Base-by-base conservation (phyloP, 2,888 invertebrate species). In the Heliconius ismenius region DNA sequence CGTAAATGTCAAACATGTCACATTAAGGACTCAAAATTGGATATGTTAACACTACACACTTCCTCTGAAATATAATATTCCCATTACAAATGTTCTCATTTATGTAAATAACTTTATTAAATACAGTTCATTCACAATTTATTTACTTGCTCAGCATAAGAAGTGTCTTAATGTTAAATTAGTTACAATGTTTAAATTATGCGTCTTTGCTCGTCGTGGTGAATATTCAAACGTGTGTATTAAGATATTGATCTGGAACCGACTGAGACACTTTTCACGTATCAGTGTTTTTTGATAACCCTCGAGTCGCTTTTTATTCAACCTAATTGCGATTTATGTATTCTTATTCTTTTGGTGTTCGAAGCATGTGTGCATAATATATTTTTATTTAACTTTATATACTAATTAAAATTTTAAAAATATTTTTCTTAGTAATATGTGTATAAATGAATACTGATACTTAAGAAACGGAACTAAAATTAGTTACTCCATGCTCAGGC, bases 281-380 rank as follows among this genome's bases (percentile, higher is more conserved):
- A 73, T 75, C 74, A 76, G 76, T 78, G 54, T 76, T 63, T 63
- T 76, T 78, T 75, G 75, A 78, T 75, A 76, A 75, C 73, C 63
- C 73, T 73, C 81, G 78, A 74, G 79, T 81, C 82, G 83, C 83
- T 82, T 83, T 77, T 84, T 81, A 74, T 81, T 81, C 82, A 82
- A 85, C 84, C 84, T 88, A 87, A 89, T 89, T 88, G 86, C 85
- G 83, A 89, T 88, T 88, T 87, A 88, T 43, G 62, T 88, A 84
- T 81, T 49, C 49, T 18, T 18, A 18, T 49, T 18, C 49, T 49
- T 21, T 49, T 49, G 2, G 49, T 49, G 49, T 49, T 49, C 0
- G 18, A 21, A 18, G 18, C 15, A 18, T 49, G 49, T 49, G 18
- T 49, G 49, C 18, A 49, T 49, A 49, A 49, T 49, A 49, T 49